Evolutionary conservation across 2,113 vertebrate genomes (phyloP).

Genomic region (Gavia stellata): DNA sequence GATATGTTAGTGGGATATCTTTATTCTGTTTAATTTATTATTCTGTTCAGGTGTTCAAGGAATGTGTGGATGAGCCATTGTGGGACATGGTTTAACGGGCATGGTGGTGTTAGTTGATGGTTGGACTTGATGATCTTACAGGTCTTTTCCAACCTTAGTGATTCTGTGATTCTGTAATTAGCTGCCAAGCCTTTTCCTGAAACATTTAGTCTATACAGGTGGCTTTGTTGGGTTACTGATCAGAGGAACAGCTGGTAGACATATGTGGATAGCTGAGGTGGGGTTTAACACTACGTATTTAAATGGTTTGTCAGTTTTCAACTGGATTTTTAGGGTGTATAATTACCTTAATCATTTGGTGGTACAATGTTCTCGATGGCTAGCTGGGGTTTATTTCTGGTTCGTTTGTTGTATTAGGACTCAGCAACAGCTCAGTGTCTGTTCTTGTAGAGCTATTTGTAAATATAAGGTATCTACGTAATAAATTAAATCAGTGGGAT

Average conservation of each 20-base stretch:
- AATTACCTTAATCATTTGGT: not conserved
- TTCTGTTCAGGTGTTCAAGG: too few relatives aligned
- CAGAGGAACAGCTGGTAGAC: not conserved
- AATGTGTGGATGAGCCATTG: too few relatives aligned
- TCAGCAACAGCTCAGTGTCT: not conserved
- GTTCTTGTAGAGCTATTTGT: not conserved
- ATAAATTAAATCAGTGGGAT: not conserved
- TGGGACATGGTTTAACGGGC: too few relatives aligned
- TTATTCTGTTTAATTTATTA: not conserved
- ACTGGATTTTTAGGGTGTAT: not conserved
- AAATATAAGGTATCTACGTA: not conserved
- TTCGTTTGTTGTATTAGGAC: not conserved
- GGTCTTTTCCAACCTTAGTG: too few relatives aligned
- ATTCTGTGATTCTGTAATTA: too few relatives aligned
- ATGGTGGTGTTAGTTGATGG: too few relatives aligned
- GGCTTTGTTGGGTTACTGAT: not conserved
- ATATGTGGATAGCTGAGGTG: not conserved
- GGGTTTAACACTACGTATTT: not conserved
- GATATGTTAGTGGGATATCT: not conserved
- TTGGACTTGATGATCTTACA: too few relatives aligned
- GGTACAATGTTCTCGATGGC: not conserved
- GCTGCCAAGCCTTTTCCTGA: not conserved
- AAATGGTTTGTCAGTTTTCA: not conserved
- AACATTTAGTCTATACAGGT: not conserved
- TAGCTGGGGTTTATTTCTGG: not conserved